These are phyloP conservation scores for Chymomyza procnemis DNA, from an alignment of 2,888 invertebrate species.

Conservation along the genomic window DNA sequence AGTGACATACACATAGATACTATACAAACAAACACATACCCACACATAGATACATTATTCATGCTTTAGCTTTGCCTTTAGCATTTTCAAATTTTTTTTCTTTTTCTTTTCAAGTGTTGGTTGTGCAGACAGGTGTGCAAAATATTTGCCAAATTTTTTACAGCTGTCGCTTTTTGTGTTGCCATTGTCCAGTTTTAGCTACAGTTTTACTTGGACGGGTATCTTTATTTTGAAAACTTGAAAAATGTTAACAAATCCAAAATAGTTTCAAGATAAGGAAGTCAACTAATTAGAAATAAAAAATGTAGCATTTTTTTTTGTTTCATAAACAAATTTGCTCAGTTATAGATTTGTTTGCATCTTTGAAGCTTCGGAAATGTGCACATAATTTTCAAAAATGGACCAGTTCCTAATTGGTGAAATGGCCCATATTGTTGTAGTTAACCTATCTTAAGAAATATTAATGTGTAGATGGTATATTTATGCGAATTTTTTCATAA, in stretches of 20 bases:
- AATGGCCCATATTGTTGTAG: no score
- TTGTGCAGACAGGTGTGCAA: constrained; percentile 69
- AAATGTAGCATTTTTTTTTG: no score
- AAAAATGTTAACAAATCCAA: background rate
- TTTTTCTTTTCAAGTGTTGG: background rate
- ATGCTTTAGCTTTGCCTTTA: constrained; percentile 33
- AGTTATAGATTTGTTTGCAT: no score
- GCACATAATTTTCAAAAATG: no score
- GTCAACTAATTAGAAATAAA: no score
- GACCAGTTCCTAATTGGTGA: no score
- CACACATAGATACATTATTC: constrained; percentile 46
- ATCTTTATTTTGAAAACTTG: background rate
- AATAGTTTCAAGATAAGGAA: no score
- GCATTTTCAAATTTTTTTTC: background rate
- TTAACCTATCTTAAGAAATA: no score
- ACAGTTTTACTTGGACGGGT: background rate
- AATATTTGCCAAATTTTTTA: constrained; percentile 65
- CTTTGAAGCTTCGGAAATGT: no score
- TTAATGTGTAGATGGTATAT: no score
- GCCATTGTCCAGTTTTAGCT: constrained; percentile 15
- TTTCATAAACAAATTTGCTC: no score
- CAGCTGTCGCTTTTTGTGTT: constrained; percentile 45
- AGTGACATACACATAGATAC: constrained; percentile 4
- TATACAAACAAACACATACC: background rate
- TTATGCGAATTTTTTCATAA: no score